Evolutionary conservation across 1,140 invertebrate species (phyloP), one percentile per base, ranked within the genome.

Genomic region (Delia radicum): DNA sequence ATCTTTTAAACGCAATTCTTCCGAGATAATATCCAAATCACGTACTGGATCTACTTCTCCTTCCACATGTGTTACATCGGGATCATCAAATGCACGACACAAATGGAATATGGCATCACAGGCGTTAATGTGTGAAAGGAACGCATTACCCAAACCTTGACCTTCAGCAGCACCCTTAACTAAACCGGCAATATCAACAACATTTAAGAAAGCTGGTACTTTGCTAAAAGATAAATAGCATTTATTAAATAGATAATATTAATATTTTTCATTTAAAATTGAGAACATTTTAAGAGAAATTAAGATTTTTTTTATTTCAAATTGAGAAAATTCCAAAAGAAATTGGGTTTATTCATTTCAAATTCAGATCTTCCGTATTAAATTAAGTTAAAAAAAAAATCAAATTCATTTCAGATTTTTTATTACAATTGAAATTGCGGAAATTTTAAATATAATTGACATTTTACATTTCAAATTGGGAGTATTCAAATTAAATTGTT

Each of bases 81-180:
- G 96, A 86, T 99, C 97, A 78, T 99, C 98, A 86, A 99, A 99
- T 24, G 96, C 96, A 85, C 98, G 92, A 82, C 95, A 95, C 75
- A 99, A 90, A 88, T 99, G 97, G 86, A 99, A 99, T 79, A 99
- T 94, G n/a, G 96, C 96, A 88, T 99, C 98, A 87, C 98, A 99
- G 7, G 97, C 98, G 86, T 93, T 96, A 81, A 99, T 99, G 87
- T 99, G 96, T 3, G 98, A 98, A 4, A 99, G 90, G 87, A 99
- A 99, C 77, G 96, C 97, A 87, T 99, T 99, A 81, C 98, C 98
- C 18, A 99, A 88, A 2, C 98, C 98, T 88, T 99, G 96, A 0
- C 98, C 98, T 87, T 99, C 97, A 18, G 96, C 93, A 3, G 98
- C 98, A 46, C 98, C 98, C 84, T 98, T 98, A 4, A 99, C 98